Percentiles rank a stretch among this genome's conserved stretches.
These are phyloP conservation scores for Archilochus colubris DNA, from an alignment of 2,113 vertebrate genomes.

Conservation along the genomic window DNA sequence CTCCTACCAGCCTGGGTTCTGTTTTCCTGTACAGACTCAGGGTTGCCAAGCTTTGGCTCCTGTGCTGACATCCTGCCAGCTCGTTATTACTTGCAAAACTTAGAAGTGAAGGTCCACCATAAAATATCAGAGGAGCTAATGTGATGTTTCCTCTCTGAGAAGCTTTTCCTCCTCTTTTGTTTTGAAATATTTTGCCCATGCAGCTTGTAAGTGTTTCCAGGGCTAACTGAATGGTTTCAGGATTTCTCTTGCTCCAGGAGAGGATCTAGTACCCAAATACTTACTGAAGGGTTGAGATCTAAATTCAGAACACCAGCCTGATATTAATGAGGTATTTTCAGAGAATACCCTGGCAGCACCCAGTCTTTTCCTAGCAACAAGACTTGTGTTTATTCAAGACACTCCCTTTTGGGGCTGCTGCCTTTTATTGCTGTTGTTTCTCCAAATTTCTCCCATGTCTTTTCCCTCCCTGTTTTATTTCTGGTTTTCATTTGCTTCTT, in stretches of 20 bases:
- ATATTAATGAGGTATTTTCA: not conserved
- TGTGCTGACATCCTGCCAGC: not conserved
- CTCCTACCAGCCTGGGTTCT: not conserved
- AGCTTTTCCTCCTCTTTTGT: not conserved
- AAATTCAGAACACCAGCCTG: not conserved
- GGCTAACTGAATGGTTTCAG: not conserved
- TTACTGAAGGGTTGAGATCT: not conserved
- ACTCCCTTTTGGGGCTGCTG: not conserved
- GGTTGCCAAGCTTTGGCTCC: not conserved
- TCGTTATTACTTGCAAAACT: not conserved
- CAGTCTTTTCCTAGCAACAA: not conserved
- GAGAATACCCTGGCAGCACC: accelerated
- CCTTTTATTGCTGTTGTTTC: not conserved
- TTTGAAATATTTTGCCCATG: not conserved
- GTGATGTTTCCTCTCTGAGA: not conserved
- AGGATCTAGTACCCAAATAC: not conserved
- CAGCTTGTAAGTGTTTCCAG: not conserved
- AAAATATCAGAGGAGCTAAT: not conserved
- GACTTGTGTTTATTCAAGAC: not conserved
- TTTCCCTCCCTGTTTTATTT: not conserved
- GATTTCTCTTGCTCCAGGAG: not conserved
- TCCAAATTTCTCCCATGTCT: not conserved
- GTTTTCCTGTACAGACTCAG: not conserved
- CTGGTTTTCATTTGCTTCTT: not conserved
- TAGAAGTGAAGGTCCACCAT: not conserved